Percentiles rank a stretch among this genome's conserved stretches.
Evolutionary conservation across 2,113 vertebrate species (phyloP).

Genomic region (Myxocyprinus asiaticus): DNA sequence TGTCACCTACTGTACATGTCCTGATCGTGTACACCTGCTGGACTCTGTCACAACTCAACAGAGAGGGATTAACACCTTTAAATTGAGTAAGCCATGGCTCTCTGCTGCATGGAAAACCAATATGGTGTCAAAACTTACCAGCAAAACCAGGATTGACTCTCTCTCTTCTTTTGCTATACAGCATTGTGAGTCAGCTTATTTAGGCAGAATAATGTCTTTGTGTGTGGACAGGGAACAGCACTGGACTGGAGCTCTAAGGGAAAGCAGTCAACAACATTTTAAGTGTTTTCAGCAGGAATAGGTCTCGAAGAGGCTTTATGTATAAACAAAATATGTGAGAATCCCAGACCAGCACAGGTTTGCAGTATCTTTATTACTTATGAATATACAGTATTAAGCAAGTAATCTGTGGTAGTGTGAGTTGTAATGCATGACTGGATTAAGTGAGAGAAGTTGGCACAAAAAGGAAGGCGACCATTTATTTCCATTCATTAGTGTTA

Average conservation of each 20-base stretch:
- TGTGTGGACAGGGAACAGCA: conserved; percentile 55
- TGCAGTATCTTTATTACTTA: background rate
- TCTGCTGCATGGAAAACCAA: conserved; percentile 21
- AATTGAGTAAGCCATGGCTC: conserved; percentile 42
- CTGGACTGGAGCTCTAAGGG: conserved; percentile 52
- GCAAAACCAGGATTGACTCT: conserved; percentile 38
- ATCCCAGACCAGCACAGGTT: conserved; percentile 28
- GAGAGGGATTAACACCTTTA: conserved; percentile 51
- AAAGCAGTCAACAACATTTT: conserved; percentile 45
- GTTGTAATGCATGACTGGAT: too few species aligned
- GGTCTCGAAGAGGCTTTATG: conserved; percentile 9
- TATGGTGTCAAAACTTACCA: too few species aligned
- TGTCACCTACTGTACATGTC: background rate
- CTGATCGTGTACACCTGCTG: conserved; percentile 64
- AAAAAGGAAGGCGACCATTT: too few species aligned
- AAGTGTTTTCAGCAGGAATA: conserved; percentile 21
- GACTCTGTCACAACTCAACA: conserved; percentile 55
- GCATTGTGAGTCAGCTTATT: conserved; percentile 60
- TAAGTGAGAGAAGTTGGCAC: too few species aligned
- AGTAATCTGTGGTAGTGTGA: conserved; percentile 13
- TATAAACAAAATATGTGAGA: background rate
- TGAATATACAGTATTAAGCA: background rate
- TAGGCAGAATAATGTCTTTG: conserved; percentile 59
- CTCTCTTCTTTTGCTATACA: conserved; percentile 44
- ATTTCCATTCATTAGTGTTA: too few species aligned